phyloP scores from a whole-genome alignment of 2,797 vertebrate genomes.

The Macropodus opercularis region DNA sequence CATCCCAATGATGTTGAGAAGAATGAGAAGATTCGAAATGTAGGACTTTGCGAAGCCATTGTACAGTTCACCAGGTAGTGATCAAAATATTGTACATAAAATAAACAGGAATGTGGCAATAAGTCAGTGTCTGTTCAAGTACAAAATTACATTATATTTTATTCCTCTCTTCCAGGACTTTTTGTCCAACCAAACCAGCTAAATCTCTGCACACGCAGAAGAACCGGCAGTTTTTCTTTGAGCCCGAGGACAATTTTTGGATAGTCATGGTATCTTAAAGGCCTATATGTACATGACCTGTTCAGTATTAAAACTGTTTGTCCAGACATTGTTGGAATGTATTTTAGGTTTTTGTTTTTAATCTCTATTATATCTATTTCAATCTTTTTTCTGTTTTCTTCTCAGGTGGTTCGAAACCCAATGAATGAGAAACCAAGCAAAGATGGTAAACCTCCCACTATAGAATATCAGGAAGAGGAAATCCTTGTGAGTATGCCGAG shows the following conservation, averaged over 20 bases:
- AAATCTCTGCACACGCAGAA: conserved; percentile 99
- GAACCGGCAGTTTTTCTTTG: conserved; percentile 97
- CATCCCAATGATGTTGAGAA: conserved; percentile 97
- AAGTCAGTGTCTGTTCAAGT: conserved; percentile 1
- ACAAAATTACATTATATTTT: conserved; percentile 33
- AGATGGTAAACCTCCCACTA: conserved; percentile 90
- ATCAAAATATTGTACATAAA: neutral
- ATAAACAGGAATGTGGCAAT: conserved; percentile 2
- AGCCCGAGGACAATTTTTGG: conserved; percentile 97
- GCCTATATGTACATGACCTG: neutral
- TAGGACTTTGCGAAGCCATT: conserved; percentile 98
- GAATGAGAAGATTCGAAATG: conserved; percentile 98
- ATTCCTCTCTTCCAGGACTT: conserved; percentile 85
- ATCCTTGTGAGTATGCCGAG: conserved; percentile 85
- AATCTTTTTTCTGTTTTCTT: conserved; percentile 5
- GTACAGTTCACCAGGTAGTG: conserved; percentile 96
- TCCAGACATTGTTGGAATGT: neutral
- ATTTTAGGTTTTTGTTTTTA: neutral
- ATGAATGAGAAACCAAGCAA: conserved; percentile 94
- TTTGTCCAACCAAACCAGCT: conserved; percentile 96
- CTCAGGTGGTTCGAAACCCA: conserved; percentile 94
- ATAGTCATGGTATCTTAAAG: conserved; percentile 92
- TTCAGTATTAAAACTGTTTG: neutral
- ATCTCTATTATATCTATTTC: neutral
- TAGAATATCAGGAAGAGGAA: conserved; percentile 98